phyloP scores from a whole-genome alignment of 1,140 invertebrate species.

The Cydia pomonella region DNA sequence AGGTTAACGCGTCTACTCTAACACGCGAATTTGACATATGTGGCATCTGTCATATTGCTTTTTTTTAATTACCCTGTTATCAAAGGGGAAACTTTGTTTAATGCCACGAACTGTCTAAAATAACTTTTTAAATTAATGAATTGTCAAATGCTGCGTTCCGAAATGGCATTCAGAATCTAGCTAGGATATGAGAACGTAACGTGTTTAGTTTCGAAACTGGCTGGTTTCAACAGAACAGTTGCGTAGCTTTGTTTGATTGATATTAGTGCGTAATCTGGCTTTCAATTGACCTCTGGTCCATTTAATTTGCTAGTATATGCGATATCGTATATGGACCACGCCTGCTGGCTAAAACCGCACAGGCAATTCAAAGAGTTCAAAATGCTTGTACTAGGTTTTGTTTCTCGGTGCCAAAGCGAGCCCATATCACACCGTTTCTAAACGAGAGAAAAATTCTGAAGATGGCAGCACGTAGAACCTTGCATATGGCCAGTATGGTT shows the following conservation, averaged over 20 bases:
- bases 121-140: not conserved
- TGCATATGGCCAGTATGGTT: too few species aligned
- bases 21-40: not conserved
- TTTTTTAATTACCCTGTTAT: constrained; percentile 4
- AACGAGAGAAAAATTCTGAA: too few species aligned
- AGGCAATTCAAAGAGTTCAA: too few species aligned
- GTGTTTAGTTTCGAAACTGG: constrained; percentile 67
- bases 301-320: constrained; percentile 54
- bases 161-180: constrained; percentile 41
- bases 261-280: constrained; percentile 72
- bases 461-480: too few species aligned
- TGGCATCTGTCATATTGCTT: constrained; percentile 23
- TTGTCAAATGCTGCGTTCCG: constrained; percentile 4
- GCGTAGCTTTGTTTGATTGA: constrained; percentile 74
- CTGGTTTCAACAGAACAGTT: constrained; percentile 68
- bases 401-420: too few species aligned
- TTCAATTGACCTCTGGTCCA: constrained; percentile 60
- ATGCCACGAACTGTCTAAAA: not conserved
- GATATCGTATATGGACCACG: too few species aligned
- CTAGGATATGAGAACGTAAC: constrained; percentile 60
- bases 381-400: too few species aligned
- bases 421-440: too few species aligned
- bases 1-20: not conserved
- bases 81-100: not conserved
- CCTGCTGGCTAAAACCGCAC: too few species aligned